Evolutionary conservation across 2,797 vertebrate genomes (phyloP), one percentile per base, ranked within the genome.

Genomic region (Spea hammondii): DNA sequence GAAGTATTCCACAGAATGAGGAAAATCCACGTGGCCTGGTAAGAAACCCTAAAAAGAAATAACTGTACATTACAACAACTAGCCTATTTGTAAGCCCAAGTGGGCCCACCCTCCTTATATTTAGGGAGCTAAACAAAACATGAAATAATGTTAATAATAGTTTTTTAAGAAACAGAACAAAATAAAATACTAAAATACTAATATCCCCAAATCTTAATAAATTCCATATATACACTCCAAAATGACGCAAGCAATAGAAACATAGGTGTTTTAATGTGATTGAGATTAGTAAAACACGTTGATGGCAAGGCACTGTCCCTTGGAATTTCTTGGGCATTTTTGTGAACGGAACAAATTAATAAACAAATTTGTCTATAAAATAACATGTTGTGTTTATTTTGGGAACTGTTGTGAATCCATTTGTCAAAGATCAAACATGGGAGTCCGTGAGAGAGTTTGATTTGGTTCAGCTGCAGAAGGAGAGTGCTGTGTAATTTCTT

Each of bases 361-460:
- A 75, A 74, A 74, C 70, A 79, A 70, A 17, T 60, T 8, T 45
- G 66, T 44, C 71, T 65, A 57, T 54, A 65, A 75, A 80, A 75
- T 71, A 10, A 70, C 65, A 80, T 76, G 59, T 57, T 67, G 71
- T 78, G 76, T 78, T 78, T 78, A 78, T 80, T 75, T 71, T 70
- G 60, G 72, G 67, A 75, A 50, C 65, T 80, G 67, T 70, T 57
- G 45, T 68, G 62, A 59, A 80, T 75, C 78, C 65, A 65, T 75
- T 75, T 70, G 67, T 49, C 67, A 65, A 7, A 66, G 78, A 80
- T 76, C 72, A 80, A 80, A 79, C 77, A 79, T 9, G 72, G 72
- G 59, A 66, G 74, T 70, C 67, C 50, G 11, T 70, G 72, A 49
- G 49, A 79, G 65, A 44, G 44, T 50, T 70, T 79, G 66, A 80